These are phyloP conservation scores for Metacarcinus magister DNA, from an alignment of 2,888 invertebrate species.

Conservation along the genomic window DNA sequence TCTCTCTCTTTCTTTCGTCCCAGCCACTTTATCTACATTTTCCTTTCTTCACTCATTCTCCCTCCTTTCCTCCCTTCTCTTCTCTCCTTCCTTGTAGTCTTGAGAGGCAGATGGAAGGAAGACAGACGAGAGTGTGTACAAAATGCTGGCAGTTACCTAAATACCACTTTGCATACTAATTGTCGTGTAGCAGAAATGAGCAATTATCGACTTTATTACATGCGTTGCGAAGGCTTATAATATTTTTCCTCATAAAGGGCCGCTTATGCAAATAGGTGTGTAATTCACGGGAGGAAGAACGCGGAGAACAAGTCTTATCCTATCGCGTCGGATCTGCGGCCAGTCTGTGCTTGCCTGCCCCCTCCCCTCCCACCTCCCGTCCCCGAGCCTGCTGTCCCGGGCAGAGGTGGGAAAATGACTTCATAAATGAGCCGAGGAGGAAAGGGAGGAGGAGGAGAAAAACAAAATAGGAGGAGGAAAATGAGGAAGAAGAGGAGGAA, in stretches of 20 bases:
- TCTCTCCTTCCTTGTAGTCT: background rate
- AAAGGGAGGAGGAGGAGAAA: background rate
- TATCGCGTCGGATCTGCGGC: background rate
- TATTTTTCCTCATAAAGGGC: slow-evolving; percentile 15
- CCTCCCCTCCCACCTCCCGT: background rate
- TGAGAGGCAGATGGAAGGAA: background rate
- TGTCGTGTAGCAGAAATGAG: slow-evolving; percentile 38
- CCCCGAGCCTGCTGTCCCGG: background rate
- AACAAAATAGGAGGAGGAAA: background rate
- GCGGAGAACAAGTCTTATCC: slow-evolving; percentile 43
- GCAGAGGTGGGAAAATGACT: slow-evolving; percentile 47
- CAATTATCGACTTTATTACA: slow-evolving; percentile 56
- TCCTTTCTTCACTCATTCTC: background rate
- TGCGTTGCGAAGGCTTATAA: slow-evolving; percentile 51
- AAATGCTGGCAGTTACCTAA: slow-evolving; percentile 65
- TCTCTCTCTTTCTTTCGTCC: background rate
- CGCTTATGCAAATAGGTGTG: slow-evolving; percentile 60
- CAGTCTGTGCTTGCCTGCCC: background rate
- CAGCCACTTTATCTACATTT: background rate
- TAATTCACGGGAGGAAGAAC: slow-evolving; percentile 60
- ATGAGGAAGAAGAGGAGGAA: background rate
- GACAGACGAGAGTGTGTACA: slow-evolving; percentile 56
- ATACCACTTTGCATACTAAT: slow-evolving; percentile 72
- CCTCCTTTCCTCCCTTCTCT: background rate
- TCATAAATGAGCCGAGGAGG: background rate